Evolutionary conservation across 30 jellyfish, hydroid and myxozoan species (phyloP).

Genomic region (Chrysaora quinquecirrha): DNA sequence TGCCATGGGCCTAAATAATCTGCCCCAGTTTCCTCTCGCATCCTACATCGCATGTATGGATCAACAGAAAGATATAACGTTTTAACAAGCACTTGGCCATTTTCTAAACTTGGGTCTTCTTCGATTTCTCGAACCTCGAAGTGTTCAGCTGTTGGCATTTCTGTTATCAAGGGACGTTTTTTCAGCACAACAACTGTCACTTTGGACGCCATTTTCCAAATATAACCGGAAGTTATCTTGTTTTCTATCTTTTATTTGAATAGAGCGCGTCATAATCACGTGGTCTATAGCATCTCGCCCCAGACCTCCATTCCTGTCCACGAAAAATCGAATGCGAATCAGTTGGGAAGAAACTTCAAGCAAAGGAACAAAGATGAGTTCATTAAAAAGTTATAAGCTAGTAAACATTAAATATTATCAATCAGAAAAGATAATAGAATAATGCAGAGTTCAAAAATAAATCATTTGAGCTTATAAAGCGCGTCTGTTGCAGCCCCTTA

Average conservation of each 20-base stretch:
- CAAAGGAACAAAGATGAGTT: no score
- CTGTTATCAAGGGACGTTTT: neutral
- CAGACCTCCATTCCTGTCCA: no score
- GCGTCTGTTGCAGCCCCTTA: neutral
- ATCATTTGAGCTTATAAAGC: neutral
- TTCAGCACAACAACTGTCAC: neutral
- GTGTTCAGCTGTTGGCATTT: conserved; percentile 21
- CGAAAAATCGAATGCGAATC: conserved; percentile 3
- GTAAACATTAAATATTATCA: no score
- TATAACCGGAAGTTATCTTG: no score
- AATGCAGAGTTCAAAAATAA: neutral
- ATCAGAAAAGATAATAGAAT: neutral
- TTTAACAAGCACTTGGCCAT: conserved; percentile 63
- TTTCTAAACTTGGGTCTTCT: conserved; percentile 2
- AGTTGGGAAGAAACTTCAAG: neutral
- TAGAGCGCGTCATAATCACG: no score
- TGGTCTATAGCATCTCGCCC: no score
- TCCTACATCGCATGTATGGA: conserved; percentile 60
- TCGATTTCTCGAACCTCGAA: conserved; percentile 2
- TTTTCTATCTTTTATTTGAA: no score
- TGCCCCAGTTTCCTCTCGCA: conserved; percentile 38
- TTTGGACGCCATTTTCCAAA: neutral
- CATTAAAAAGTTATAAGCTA: no score
- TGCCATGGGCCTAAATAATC: conserved; percentile 65
- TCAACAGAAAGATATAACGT: conserved; percentile 59